phyloP scores from a whole-genome alignment of 2,888 invertebrate genomes.

The Morpho helenor region DNA sequence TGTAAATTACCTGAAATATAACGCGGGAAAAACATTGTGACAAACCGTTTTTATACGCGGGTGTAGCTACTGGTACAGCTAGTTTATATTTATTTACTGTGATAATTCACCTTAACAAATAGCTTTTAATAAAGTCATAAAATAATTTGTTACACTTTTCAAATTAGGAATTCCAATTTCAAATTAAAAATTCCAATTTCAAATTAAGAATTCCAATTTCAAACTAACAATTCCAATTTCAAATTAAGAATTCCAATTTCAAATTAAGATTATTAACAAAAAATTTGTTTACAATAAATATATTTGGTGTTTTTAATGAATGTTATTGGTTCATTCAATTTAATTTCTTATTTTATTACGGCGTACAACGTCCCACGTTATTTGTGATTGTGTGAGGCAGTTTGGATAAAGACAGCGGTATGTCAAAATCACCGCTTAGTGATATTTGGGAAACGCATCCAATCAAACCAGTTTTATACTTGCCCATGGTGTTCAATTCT shows the following conservation, averaged over 20 bases:
- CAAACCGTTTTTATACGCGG: too few species aligned
- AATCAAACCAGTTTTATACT: slow-evolving; percentile 86
- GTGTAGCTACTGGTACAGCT: too few species aligned
- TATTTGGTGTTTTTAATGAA: slow-evolving; percentile 33
- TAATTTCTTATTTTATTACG: slow-evolving; percentile 39
- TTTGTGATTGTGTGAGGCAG: slow-evolving; percentile 81
- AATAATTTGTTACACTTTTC: background rate
- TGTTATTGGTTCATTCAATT: slow-evolving; percentile 25
- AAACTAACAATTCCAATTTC: too few species aligned
- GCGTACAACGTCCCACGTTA: slow-evolving; percentile 69
- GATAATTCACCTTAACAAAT: background rate
- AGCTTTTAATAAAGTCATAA: background rate
- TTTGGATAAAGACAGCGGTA: slow-evolving; percentile 83
- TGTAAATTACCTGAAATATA: too few species aligned
- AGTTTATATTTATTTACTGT: background rate
- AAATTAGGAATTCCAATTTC: too few species aligned
- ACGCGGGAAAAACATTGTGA: too few species aligned
- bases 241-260: too few species aligned
- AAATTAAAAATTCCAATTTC: too few species aligned
- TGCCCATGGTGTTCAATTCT: slow-evolving; percentile 83
- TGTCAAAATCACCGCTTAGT: slow-evolving; percentile 87
- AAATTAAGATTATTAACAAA: too few species aligned
- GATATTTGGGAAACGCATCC: slow-evolving; percentile 92
- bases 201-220: too few species aligned
- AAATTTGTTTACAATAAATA: slow-evolving; percentile 10